A percentile compares a stretch with the other conserved stretches of the same genome.
These are phyloP conservation scores for Drosophila hydei DNA, from an alignment of 1,140 invertebrate species.

Conservation along the genomic window DNA sequence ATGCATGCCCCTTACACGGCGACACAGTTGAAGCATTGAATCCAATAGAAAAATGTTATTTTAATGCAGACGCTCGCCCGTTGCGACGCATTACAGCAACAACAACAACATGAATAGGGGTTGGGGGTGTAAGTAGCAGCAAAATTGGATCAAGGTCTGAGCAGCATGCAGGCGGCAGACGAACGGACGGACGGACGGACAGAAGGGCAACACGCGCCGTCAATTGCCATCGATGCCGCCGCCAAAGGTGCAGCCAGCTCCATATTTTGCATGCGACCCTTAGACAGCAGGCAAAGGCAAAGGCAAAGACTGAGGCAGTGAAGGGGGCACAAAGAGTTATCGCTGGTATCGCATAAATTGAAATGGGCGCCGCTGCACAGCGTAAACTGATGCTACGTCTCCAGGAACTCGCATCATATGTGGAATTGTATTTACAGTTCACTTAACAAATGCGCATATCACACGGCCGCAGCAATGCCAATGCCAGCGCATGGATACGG, in stretches of 20 bases:
- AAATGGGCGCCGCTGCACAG: slow-evolving; percentile 50
- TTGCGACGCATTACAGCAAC: slow-evolving; percentile 29
- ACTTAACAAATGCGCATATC: slow-evolving; percentile 73
- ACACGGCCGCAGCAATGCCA: slow-evolving; percentile 38
- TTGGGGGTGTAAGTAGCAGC: slow-evolving; percentile 38
- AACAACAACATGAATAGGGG: slow-evolving; percentile 20
- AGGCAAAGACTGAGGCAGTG: too few species aligned
- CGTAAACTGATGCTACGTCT: slow-evolving; percentile 23
- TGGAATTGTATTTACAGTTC: slow-evolving; percentile 67
- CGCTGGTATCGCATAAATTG: slow-evolving; percentile 65
- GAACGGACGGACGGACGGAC: neutral
- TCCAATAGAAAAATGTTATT: slow-evolving; percentile 81
- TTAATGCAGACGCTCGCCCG: slow-evolving; percentile 65
- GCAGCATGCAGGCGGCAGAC: slow-evolving; percentile 17
- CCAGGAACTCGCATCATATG: slow-evolving; percentile 44
- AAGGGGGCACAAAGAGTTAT: slow-evolving; percentile 58
- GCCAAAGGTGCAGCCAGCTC: slow-evolving; percentile 46
- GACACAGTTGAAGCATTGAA: slow-evolving; percentile 64
- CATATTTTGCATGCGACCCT: slow-evolving; percentile 44
- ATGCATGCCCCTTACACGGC: too few species aligned
- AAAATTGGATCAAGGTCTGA: slow-evolving; percentile 74
- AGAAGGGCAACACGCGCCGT: slow-evolving; percentile 29
- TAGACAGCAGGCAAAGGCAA: neutral
- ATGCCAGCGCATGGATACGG: slow-evolving; percentile 6
- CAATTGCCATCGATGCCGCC: slow-evolving; percentile 33